These are phyloP conservation scores for Mercenaria mercenaria DNA, from an alignment of 1,140 invertebrate genomes.

Conservation along the genomic window DNA sequence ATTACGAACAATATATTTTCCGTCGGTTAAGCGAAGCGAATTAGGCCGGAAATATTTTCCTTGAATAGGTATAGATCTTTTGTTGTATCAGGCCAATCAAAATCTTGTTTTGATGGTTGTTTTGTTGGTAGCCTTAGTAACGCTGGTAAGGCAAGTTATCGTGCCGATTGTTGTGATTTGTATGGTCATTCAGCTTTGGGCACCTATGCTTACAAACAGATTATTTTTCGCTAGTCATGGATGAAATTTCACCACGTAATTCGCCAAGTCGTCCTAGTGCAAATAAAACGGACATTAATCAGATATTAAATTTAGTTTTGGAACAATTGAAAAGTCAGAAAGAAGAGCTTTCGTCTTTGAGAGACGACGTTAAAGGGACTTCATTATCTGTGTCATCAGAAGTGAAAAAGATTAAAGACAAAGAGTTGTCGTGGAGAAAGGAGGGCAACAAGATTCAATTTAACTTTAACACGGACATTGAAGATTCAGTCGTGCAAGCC, in stretches of 20 bases:
- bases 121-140: background rate
- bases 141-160: background rate
- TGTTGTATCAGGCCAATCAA: background rate
- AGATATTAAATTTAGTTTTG: background rate
- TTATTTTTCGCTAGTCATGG: background rate
- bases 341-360: background rate
- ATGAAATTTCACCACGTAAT: background rate
- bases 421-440: background rate
- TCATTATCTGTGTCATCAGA: background rate
- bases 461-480: background rate
- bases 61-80: background rate
- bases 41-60: background rate
- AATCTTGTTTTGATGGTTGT: background rate
- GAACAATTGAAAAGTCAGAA: background rate
- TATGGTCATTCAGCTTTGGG: background rate
- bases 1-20: no score
- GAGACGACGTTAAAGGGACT: background rate
- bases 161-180: background rate
- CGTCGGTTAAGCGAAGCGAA: no score
- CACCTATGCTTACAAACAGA: background rate
- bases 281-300: background rate
- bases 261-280: background rate
- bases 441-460: conserved; percentile 11
- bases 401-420: conserved; percentile 7
- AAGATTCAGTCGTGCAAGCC: background rate